These are phyloP conservation scores for Falco rusticolus DNA, from an alignment of 2,797 vertebrate genomes.

Conservation along the genomic window DNA sequence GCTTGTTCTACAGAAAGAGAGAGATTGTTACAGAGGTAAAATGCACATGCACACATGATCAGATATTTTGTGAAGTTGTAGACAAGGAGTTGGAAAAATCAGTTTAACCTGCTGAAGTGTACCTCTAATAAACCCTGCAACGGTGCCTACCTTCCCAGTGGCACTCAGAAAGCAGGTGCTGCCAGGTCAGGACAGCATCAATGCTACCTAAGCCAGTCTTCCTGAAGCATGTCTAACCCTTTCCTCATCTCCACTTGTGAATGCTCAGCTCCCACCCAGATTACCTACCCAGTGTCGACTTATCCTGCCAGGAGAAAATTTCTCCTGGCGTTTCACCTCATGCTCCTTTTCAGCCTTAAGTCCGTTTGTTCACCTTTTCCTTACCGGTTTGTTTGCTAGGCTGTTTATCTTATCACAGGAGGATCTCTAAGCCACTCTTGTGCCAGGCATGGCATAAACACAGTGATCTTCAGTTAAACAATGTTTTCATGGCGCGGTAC, in stretches of 20 bases:
- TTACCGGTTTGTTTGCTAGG: not conserved
- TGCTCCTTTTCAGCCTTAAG: not conserved
- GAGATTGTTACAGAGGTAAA: not conserved
- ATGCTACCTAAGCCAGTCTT: not conserved
- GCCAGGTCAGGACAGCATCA: not conserved
- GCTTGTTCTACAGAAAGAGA: not conserved
- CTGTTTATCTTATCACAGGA: not conserved
- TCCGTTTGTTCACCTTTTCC: not conserved
- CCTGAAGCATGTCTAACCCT: not conserved
- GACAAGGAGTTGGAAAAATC: not conserved
- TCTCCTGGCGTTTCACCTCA: not conserved
- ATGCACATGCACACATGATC: accelerated
- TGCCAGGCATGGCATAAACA: not conserved
- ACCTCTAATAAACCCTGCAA: not conserved
- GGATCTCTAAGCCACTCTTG: not conserved
- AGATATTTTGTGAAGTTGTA: not conserved
- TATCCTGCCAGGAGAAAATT: not conserved
- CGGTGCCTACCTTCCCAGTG: not conserved
- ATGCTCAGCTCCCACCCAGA: not conserved
- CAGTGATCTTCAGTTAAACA: not conserved
- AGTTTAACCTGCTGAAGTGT: not conserved
- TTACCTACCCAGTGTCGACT: not conserved
- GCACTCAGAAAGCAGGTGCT: not conserved
- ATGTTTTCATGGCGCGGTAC: not conserved
- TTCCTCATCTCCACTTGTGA: not conserved